Evolutionary conservation across 2,797 vertebrate species (phyloP).

Genomic region (Setipinna tenuifilis): DNA sequence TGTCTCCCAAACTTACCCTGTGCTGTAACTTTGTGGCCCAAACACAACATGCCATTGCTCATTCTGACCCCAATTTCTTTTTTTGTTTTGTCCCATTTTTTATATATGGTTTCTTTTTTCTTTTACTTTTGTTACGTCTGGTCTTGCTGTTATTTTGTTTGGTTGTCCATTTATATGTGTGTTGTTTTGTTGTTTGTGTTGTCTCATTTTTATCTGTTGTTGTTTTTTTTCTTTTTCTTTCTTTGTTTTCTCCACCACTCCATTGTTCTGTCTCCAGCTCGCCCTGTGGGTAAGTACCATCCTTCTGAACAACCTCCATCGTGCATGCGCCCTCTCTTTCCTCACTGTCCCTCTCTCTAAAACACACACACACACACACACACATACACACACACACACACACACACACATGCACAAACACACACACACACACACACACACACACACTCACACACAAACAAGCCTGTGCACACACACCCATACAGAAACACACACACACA

Average conservation of each 20-base stretch:
- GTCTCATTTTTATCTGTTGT: slow-evolving; percentile 77
- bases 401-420: slow-evolving; percentile 20
- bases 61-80: slow-evolving; percentile 91
- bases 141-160: slow-evolving; percentile 51
- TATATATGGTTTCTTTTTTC: slow-evolving; percentile 68
- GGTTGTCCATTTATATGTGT: slow-evolving; percentile 58
- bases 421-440: not conserved
- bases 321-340: slow-evolving; percentile 81
- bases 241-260: slow-evolving; percentile 85
- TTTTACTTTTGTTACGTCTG: slow-evolving; percentile 64
- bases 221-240: slow-evolving; percentile 21
- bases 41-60: slow-evolving; percentile 84
- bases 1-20: slow-evolving; percentile 63
- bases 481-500: not conserved
- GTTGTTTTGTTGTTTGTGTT: slow-evolving; percentile 57
- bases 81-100: slow-evolving; percentile 71
- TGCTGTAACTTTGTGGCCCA: slow-evolving; percentile 78
- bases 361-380: slow-evolving; percentile 20
- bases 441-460: slow-evolving; percentile 17
- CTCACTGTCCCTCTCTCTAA: slow-evolving; percentile 46
- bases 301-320: slow-evolving; percentile 83
- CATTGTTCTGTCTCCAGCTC: slow-evolving; percentile 98
- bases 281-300: slow-evolving; percentile 98
- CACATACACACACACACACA: not conserved
- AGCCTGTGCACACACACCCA: not conserved